Evolutionary conservation across 53 echinoderm and acorn worm species (phyloP).

Genomic region (Luidia sarsii): DNA sequence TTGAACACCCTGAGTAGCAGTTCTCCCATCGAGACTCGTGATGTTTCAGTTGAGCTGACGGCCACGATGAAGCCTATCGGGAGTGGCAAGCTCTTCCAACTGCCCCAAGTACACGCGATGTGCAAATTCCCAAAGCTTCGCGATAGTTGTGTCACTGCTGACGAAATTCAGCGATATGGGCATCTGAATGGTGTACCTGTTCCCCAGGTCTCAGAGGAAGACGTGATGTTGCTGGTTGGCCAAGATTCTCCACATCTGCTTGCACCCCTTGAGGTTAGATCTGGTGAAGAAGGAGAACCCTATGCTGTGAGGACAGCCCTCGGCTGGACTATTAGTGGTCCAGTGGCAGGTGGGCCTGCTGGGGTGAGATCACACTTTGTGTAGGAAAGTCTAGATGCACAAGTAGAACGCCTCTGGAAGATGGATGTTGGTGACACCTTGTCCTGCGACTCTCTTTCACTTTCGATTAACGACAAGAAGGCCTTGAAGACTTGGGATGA

Average conservation of each 20-base stretch:
- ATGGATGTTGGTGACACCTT: constrained; percentile 30
- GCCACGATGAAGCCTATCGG: constrained; percentile 1
- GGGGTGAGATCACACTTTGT: constrained; percentile 8
- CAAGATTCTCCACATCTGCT: constrained; percentile 61
- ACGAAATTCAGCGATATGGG: constrained; percentile 9
- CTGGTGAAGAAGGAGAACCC: neutral
- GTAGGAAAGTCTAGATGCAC: constrained; percentile 30
- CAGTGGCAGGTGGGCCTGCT: neutral
- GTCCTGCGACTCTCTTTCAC: too few relatives aligned
- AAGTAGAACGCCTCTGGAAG: constrained; percentile 62
- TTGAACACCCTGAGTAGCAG: neutral
- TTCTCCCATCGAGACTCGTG: neutral
- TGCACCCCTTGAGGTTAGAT: constrained; percentile 49
- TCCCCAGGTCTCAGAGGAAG: constrained; percentile 28
- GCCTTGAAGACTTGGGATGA: too few relatives aligned
- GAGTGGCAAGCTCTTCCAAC: neutral
- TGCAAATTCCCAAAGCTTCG: constrained; percentile 14
- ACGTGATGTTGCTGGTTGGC: constrained; percentile 45
- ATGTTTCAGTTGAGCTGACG: constrained; percentile 25
- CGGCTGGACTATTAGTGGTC: constrained; percentile 61
- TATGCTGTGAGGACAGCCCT: too few relatives aligned
- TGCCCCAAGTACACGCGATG: constrained; percentile 30
- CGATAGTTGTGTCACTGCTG: constrained; percentile 23
- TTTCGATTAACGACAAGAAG: too few relatives aligned
- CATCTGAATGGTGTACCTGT: constrained; percentile 34